These are phyloP conservation scores for Archaeoteleia sp. DNA, from an alignment of 2,888 invertebrate genomes.

Conservation along the genomic window DNA sequence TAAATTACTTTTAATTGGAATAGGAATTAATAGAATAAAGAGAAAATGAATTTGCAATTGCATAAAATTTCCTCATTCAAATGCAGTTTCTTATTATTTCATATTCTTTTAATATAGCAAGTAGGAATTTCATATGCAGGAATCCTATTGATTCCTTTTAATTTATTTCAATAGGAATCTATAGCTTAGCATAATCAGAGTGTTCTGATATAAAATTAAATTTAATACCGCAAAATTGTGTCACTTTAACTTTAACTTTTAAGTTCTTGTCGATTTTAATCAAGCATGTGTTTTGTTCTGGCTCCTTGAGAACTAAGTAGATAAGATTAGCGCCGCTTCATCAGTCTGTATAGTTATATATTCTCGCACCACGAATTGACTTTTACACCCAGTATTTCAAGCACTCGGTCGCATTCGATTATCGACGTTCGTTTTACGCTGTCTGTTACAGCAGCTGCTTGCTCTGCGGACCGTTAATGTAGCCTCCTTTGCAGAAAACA, in stretches of 20 bases:
- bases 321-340: conserved; percentile 41
- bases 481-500: conserved; percentile 52
- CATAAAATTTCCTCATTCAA: too few species aligned
- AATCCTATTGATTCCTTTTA: too few species aligned
- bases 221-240: neutral
- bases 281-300: conserved; percentile 14
- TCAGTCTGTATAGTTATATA: conserved; percentile 28
- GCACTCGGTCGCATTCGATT: conserved; percentile 48
- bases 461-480: conserved; percentile 51
- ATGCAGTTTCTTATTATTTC: too few species aligned
- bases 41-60: too few species aligned
- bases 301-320: conserved; percentile 7
- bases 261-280: too few species aligned
- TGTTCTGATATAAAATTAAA: too few species aligned
- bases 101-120: too few species aligned
- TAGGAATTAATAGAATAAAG: too few species aligned
- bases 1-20: too few species aligned
- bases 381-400: conserved; percentile 48
- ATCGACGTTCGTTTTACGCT: conserved; percentile 40
- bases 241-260: neutral
- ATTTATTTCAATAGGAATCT: too few species aligned
- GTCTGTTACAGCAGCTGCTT: conserved; percentile 41
- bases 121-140: too few species aligned
- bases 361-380: conserved; percentile 38
- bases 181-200: too few species aligned